Evolutionary conservation across 2,113 vertebrate species (phyloP), one percentile per base, ranked within the genome.

Genomic region (Tringa solitaria): DNA sequence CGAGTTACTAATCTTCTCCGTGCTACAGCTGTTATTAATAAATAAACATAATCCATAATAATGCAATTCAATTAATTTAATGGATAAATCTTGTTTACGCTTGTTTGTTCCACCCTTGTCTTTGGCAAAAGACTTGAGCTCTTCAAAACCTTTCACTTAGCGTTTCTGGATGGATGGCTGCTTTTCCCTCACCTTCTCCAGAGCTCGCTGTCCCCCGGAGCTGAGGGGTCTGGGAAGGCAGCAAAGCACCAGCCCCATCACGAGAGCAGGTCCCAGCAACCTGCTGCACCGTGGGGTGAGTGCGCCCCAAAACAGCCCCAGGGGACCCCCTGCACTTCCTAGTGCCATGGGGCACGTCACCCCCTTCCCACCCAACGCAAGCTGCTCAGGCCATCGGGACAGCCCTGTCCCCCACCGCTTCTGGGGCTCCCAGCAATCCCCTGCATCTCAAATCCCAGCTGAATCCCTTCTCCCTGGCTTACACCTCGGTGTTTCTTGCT

Each of bases 41-140:
- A 96, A 96, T 50, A 95, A 96, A 85, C 85, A 64, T 70, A 48
- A 95, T 80, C 79, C 79, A 92, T 83, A 93, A 92, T 83, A 93
- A 92, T 57, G 79, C 72, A 61, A 79, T 85, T 85, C 79, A 87
- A 96, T 96, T 96, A 85, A 95, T 94, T 90, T 80, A 93, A 94
- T 85, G 88, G 92, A 94, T 73, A 90, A 93, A 94, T 93, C 95
- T 88, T 94, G 67, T 93, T 94, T 80, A 95, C 0, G 63, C 67
- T 41, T 77, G 82, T 93, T 94, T 80, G 88, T 93, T 93, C 90
- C 88, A 83, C 30, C 32, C 41, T 37, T 32, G 48, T 60, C 72
- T 86, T 88, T 86, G 93, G 57, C 82, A 88, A 60, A 84, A 65
- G 14, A 12, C 11, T 64, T 12, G 75, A 93, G 84, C 72, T 74